Percentiles rank a stretch among this genome's conserved stretches.
These are phyloP conservation scores for Hydrozoanthus tunicans DNA, from an alignment of 64 coral and sea anemone genomes.

Conservation along the genomic window DNA sequence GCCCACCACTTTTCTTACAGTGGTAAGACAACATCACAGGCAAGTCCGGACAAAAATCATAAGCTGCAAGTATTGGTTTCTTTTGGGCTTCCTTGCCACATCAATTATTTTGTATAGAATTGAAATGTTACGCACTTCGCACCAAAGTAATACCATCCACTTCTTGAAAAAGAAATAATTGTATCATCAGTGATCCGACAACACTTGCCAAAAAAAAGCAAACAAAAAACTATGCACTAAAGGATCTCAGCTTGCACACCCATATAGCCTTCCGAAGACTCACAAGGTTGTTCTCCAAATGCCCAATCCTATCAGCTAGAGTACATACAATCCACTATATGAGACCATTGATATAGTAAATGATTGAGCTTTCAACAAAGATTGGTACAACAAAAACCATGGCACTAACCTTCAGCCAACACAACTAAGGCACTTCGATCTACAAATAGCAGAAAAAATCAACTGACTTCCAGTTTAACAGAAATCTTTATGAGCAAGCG, in stretches of 20 bases:
- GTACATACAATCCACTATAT: too few relatives aligned
- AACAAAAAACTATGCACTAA: not conserved
- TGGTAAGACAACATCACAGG: too few relatives aligned
- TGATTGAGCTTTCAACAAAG: not conserved
- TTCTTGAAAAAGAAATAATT: not conserved
- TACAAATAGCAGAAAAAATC: not conserved
- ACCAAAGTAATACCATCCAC: not conserved
- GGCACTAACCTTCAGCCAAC: not conserved
- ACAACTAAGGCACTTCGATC: not conserved
- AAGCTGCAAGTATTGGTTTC: too few relatives aligned
- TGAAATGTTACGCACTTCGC: not conserved
- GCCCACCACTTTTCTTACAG: too few relatives aligned
- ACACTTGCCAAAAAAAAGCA: not conserved
- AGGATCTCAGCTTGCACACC: constrained; percentile 4
- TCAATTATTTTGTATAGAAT: too few relatives aligned
- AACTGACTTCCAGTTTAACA: not conserved
- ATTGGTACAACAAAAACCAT: not conserved
- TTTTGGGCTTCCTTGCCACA: too few relatives aligned
- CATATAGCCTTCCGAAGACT: not conserved
- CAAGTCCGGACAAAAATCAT: too few relatives aligned
- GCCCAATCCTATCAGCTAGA: not conserved
- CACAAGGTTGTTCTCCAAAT: not conserved
- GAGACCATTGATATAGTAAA: not conserved
- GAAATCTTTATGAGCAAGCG: not conserved
- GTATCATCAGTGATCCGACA: not conserved